Percentiles rank a stretch among this genome's conserved stretches.
Evolutionary conservation across 2,113 vertebrate species (phyloP).

Genomic region (Formicarius rufipectus): DNA sequence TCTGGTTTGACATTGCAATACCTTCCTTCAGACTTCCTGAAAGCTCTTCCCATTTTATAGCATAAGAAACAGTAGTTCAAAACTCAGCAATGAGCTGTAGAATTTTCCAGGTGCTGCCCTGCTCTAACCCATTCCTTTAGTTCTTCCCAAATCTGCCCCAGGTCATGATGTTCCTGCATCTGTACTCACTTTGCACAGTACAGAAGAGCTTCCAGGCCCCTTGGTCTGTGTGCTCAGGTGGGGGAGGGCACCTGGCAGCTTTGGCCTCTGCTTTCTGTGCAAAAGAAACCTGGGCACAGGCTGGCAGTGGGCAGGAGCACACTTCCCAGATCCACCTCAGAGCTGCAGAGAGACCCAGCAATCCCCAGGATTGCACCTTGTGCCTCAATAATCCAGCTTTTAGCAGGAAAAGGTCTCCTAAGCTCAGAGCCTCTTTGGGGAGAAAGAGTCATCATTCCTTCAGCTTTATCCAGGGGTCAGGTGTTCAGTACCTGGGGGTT

Average conservation of each 20-base stretch:
- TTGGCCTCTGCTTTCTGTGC: background rate
- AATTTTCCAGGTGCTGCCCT: background rate
- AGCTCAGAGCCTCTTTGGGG: background rate
- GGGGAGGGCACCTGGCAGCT: fast-evolving
- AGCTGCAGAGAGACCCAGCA: background rate
- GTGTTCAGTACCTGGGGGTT: background rate
- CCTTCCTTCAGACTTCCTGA: background rate
- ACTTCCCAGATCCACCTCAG: background rate
- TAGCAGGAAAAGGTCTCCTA: background rate
- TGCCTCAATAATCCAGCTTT: background rate
- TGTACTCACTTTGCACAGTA: background rate
- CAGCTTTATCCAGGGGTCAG: background rate
- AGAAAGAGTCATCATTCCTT: background rate
- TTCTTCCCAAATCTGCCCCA: background rate
- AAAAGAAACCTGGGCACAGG: fast-evolving
- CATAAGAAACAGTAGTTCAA: background rate
- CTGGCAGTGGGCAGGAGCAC: background rate
- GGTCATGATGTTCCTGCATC: background rate
- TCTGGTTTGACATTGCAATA: background rate
- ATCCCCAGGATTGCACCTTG: background rate
- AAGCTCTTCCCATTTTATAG: background rate
- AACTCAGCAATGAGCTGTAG: background rate
- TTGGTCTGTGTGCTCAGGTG: background rate
- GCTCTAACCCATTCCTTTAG: background rate
- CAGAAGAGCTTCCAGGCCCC: background rate